phyloP scores from a whole-genome alignment of 2,113 vertebrate species.

The Malurus alboscapulatus region DNA sequence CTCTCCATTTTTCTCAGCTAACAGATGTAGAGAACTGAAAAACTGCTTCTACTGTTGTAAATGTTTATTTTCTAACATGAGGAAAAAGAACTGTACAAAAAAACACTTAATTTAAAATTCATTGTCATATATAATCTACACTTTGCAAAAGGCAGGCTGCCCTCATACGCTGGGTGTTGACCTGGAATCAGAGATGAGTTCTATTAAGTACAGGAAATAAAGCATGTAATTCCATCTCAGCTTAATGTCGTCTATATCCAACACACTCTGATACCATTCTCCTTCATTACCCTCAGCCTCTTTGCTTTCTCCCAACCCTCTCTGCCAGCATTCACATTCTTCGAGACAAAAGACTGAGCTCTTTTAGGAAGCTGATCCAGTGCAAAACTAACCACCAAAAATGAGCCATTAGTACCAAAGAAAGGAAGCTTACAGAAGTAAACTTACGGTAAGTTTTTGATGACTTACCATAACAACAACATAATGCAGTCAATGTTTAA shows the following conservation, averaged over 20 bases:
- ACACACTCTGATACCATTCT: not conserved
- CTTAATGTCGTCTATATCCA: not conserved
- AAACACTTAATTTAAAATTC: not conserved
- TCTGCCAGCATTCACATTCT: not conserved
- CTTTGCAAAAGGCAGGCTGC: not conserved
- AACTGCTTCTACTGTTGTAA: not conserved
- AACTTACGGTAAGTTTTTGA: not conserved
- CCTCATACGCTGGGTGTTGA: not conserved
- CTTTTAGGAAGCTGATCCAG: not conserved
- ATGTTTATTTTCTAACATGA: not conserved
- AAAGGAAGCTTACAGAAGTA: not conserved
- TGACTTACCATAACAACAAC: not conserved
- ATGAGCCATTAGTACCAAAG: not conserved
- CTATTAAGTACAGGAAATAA: slow-evolving; percentile 21
- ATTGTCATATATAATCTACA: not conserved
- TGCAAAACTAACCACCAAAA: not conserved
- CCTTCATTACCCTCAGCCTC: not conserved
- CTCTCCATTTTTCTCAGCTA: not conserved
- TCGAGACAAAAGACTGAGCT: not conserved
- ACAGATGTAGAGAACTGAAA: not conserved
- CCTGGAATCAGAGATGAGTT: not conserved
- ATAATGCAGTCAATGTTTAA: not conserved
- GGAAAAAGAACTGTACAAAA: not conserved
- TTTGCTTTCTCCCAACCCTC: not conserved
- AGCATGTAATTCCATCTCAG: not conserved